Conservation (phyloP, 2,797 vertebrate genomes). For the Sebastes taczanowskii region DNA sequence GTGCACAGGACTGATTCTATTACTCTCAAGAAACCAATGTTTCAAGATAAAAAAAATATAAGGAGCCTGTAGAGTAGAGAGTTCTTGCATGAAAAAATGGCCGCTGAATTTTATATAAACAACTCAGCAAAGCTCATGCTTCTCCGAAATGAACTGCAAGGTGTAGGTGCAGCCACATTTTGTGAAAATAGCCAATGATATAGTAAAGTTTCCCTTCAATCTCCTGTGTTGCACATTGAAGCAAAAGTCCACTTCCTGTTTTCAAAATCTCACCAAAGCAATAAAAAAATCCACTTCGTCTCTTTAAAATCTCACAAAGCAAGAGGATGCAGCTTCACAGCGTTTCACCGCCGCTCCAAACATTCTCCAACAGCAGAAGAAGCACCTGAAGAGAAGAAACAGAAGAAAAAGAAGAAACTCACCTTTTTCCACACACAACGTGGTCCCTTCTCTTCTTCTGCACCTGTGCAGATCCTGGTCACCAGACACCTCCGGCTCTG, state of each 20-base stretch:
- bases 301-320: background rate
- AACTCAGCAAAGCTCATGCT: background rate
- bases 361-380: background rate
- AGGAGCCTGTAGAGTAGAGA: background rate
- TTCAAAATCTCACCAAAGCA: background rate
- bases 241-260: background rate
- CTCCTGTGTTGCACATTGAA: background rate
- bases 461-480: conserved; percentile 38
- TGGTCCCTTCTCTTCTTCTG: conserved; percentile 36
- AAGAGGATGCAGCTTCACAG: background rate
- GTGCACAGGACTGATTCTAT: background rate
- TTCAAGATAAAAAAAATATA: background rate
- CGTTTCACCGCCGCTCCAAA: background rate
- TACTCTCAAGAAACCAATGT: background rate
- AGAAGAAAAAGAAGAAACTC: conserved; percentile 44
- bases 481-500: conserved; percentile 24
- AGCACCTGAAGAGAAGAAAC: background rate
- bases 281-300: background rate
- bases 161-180: background rate
- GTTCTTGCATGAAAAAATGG: background rate
- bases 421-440: conserved; percentile 57
- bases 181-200: background rate
- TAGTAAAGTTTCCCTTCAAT: background rate
- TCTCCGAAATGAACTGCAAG: background rate
- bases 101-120: background rate